Evolutionary conservation across 2,113 vertebrate genomes (phyloP).

Genomic region (Halcyon malimbica): DNA sequence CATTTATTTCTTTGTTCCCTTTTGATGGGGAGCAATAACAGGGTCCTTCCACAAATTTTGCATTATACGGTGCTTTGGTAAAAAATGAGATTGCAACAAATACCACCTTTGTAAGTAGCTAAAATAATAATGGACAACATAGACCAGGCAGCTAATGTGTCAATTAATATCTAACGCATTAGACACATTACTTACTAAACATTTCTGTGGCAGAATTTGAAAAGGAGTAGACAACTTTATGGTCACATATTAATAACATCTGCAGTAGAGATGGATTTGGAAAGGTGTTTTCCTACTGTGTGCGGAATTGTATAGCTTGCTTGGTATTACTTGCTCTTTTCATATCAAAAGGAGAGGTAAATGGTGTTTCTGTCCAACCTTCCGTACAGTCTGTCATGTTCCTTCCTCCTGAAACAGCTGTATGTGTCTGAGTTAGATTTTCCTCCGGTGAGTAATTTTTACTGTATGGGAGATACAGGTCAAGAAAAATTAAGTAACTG

Average conservation of each 20-base stretch:
- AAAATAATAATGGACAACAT: neutral
- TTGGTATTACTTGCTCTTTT: neutral
- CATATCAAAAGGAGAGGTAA: neutral
- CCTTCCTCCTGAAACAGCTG: neutral
- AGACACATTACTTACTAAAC: neutral
- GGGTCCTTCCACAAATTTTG: neutral
- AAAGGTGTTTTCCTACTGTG: neutral
- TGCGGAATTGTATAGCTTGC: neutral
- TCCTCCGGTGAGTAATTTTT: neutral
- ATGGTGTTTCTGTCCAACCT: neutral
- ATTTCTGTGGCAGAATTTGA: neutral
- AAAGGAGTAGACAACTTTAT: neutral
- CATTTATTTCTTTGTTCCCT: neutral
- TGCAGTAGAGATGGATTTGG: neutral
- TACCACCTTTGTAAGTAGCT: constrained; percentile 17
- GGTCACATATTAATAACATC: neutral
- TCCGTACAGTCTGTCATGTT: neutral
- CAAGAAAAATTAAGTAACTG: neutral
- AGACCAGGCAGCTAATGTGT: neutral
- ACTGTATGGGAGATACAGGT: neutral
- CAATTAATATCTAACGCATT: neutral
- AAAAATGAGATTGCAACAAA: neutral
- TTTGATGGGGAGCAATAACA: neutral
- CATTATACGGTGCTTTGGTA: neutral
- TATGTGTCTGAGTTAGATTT: neutral